Evolutionary conservation across 2,113 vertebrate genomes (phyloP), one percentile per base, ranked within the genome.

Genomic region (Pluvianellus socialis): DNA sequence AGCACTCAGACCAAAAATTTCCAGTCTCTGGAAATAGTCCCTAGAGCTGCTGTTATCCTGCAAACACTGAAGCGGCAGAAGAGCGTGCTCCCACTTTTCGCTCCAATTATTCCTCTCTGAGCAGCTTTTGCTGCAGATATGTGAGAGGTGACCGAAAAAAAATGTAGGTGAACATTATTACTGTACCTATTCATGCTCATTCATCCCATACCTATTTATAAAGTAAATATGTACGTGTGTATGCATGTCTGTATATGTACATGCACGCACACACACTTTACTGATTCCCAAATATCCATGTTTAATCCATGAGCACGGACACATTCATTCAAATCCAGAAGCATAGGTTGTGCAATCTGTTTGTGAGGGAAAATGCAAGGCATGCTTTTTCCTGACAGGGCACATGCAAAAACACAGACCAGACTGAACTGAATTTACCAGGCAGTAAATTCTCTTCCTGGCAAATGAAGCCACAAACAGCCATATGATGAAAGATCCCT

Each of bases 401-500:
- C 18, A 67, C 26, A n/a, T 26, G 42, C 53, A 65, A 40, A 86
- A 89, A 61, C 1, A 3, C 35, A 89, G 82, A n/a, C 21, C 70
- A 92, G 71, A 68, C 47, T 49, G 53, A 53, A 65, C 38, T 26
- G 62, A 72, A 38, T 83, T 92, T 72, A 72, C 76, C 53, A 79
- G 53, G 32, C 35, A 66, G 58, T 62, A 92, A 94, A 77, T 93
- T 88, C 16, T 82, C 14, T 53, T 93, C 74, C 62, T 42, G 89
- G 63, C 45, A 94, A 90, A 70, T 32, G 85, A 87, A 94, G 72
- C 35, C 38, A 86, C 83, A 77, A 92, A 59, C 58, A 83, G 24
- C n/a, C 62, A 14, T 56, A 58, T 26, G 58, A 92, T 96, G 94
- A 95, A 95, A 96, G 40, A 70, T 92, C 67, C 19, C 65, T 97